Conservation (phyloP, 1,140 invertebrate species). For the Megalonaias nervosa region DNA sequence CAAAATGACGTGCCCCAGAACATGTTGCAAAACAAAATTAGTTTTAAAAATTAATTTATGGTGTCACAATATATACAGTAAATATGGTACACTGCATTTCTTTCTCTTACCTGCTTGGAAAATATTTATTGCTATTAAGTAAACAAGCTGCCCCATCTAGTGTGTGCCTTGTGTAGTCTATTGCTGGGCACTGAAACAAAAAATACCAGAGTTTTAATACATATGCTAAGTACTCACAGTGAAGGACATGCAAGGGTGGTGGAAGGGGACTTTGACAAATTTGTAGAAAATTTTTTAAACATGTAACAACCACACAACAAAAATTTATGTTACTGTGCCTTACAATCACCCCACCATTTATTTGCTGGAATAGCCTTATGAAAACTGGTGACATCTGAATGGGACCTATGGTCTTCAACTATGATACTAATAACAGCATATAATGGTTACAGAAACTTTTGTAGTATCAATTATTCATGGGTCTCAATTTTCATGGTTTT, state of each 20-base stretch:
- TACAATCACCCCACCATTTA: background rate
- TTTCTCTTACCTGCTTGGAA: constrained; percentile 89
- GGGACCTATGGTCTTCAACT: no score
- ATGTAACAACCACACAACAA: background rate
- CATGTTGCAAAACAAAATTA: no score
- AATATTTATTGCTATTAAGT: constrained; percentile 99
- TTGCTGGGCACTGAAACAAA: constrained; percentile 88
- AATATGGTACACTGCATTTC: no score
- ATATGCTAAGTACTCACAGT: background rate
- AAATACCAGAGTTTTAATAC: background rate
- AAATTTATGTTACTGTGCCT: background rate
- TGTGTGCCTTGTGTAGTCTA: constrained; percentile 99
- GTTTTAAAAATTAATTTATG: no score
- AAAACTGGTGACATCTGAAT: no score
- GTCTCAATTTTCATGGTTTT: no score
- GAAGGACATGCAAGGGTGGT: background rate
- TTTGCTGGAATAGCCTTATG: background rate
- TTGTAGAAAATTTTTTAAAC: background rate
- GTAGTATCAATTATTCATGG: no score
- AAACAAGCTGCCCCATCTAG: constrained; percentile 98
- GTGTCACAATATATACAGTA: no score
- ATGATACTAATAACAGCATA: no score
- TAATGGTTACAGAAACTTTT: no score
- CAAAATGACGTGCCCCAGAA: no score
- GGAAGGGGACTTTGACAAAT: background rate